Base-by-base conservation (phyloP, 2,888 invertebrate genomes). In the Automeris io region DNA sequence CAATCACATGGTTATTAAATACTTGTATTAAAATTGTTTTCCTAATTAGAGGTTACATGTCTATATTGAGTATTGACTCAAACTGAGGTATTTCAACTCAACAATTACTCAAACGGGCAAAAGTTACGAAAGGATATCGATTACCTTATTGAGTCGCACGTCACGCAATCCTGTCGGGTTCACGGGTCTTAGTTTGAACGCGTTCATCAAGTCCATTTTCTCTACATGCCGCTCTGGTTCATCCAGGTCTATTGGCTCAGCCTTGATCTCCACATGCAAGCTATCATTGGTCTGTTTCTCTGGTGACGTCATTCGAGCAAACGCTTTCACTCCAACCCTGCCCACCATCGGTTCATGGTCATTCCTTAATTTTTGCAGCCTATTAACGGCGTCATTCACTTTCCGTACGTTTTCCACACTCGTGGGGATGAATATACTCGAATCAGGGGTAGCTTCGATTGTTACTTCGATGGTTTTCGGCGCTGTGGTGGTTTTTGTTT, bases 271-370 rank as follows among this genome's bases (percentile, higher is more conserved):
- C 0, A 85, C 69, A 44, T 71, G 61, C 1, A 78, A 61, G 31
- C 59, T 46, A 2, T 70, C 62, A 21, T 58, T 59, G 3, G 39
- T 37, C 21, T 32, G 46, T 40, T 34, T 16, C 1, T 54, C 54
- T 0, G 73, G 68, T 35, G 83, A 79, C 35, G 71, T 67, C 71
- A 85, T 82, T 2, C 85, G 64, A 0, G 86, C 86, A 45, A 86
- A 86, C 1, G 86, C 74, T 8, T 81, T 54, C 0, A 86, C 86
- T 0, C 85, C 86, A 0, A 86, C 81, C 8, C 70, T 56, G 0
- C 83, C 85, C 1, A 82, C 67, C 4, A 63, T 47, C 0, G 72
- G 56, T 4, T 75, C 69, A 0, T 58, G 46, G 0, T 61, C 66
- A 1, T 53, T 64, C 16, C 70, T 57, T 1, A 71, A 33, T 37